Evolutionary conservation across 2,113 vertebrate genomes (phyloP), one percentile per base, ranked within the genome.

Genomic region (Cnemophilus loriae): DNA sequence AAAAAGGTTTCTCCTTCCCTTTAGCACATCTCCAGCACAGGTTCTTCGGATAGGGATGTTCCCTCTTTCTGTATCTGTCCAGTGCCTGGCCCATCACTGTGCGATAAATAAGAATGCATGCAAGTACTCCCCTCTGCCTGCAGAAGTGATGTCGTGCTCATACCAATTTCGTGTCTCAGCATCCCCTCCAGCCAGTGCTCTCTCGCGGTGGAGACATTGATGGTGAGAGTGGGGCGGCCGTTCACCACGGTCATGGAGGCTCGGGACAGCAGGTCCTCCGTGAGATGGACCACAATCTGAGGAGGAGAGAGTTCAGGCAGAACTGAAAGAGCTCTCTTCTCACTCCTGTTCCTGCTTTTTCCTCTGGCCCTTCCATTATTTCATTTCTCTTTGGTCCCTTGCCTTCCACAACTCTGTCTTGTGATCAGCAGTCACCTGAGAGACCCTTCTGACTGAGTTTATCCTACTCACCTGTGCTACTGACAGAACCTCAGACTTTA

Each of bases 171-270:
- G 27, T 99, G 99, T 60, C 98, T 98, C 87, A 99, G 98, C 98
- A 99, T 99, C 33, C 99, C 99, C 89, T 99, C 99, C 94, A 99
- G 98, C 99, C 99, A 99, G 92, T 99, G 98, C 89, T 99, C 99
- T 15, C 99, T 97, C 0, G 99, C 99, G 0, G 98, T 98, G 92
- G 98, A 98, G 47, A 98, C 93, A 60, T 99, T 99, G 97, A 99
- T 99, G 70, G 98, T 99, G 44, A 99, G 97, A 1, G 99, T 99
- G 37, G 99, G 99, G 49, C 98, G 98, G 82, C 99, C 97, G 22
- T 99, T 99, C 81, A 99, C 98, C 59, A 99, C 98, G 1, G 98
- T 99, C 99, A 99, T 99, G 16, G 99, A 99, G 27, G 99, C 99
- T 90, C 99, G 98, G 76, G 99, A 99, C n/a, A 99, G 98, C 84